These are phyloP conservation scores for Mya arenaria DNA, from an alignment of 1,140 invertebrate species.

Conservation along the genomic window DNA sequence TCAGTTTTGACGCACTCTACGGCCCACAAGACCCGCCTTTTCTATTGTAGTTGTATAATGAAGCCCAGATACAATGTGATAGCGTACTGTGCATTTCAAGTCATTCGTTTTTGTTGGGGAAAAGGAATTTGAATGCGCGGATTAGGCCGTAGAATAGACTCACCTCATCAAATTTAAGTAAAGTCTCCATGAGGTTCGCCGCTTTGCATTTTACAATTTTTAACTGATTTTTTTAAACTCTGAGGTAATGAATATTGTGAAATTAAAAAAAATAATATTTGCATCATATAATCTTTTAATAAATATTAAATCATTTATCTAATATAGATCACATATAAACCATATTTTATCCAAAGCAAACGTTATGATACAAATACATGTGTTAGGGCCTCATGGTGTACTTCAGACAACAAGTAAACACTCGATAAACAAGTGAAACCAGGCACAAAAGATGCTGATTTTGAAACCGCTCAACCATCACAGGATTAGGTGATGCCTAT, in stretches of 20 bases:
- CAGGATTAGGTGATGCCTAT: slow-evolving; percentile 37
- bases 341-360: too few species aligned
- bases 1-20: not conserved
- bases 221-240: too few species aligned
- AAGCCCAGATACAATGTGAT: slow-evolving; percentile 28
- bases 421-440: slow-evolving; percentile 44
- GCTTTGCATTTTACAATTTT: too few species aligned
- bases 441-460: slow-evolving; percentile 34
- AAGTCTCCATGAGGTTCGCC: too few species aligned
- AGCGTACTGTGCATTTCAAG: slow-evolving; percentile 15
- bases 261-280: too few species aligned
- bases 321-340: too few species aligned
- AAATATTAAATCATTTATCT: too few species aligned
- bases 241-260: too few species aligned
- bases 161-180: not conserved
- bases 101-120: not conserved
- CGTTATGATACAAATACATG: too few species aligned
- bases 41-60: slow-evolving; percentile 50
- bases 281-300: too few species aligned
- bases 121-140: not conserved
- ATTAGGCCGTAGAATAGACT: not conserved
- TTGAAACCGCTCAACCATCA: slow-evolving; percentile 6
- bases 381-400: slow-evolving; percentile 9
- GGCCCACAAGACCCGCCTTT: slow-evolving; percentile 8
- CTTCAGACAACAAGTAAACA: slow-evolving; percentile 39